Conservation (phyloP, 1,140 invertebrate species). For the Parasteatoda tepidariorum region DNA sequence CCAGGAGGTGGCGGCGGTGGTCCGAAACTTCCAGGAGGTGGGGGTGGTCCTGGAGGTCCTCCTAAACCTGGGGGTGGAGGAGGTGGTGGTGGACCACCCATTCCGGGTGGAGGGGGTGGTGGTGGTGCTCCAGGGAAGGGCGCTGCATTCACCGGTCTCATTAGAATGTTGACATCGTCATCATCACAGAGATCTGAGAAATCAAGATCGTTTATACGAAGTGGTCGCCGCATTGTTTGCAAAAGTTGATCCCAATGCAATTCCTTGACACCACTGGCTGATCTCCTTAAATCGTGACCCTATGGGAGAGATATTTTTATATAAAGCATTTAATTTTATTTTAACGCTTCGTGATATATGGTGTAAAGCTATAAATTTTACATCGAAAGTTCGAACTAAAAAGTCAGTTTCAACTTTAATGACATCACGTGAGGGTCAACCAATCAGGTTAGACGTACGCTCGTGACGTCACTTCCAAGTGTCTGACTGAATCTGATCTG, state of each 20-base stretch:
- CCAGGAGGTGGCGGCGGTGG: constrained; percentile 31
- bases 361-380: not conserved
- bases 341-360: not conserved
- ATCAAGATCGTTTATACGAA: constrained; percentile 94
- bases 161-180: constrained; percentile 72
- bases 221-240: constrained; percentile 81
- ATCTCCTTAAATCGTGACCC: constrained; percentile 37
- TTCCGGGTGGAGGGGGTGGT: constrained; percentile 63
- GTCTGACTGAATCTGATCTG: no score
- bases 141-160: constrained; percentile 38
- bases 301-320: not conserved
- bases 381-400: not conserved
- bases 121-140: constrained; percentile 61
- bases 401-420: not conserved
- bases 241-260: constrained; percentile 94
- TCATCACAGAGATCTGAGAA: constrained; percentile 89
- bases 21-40: constrained; percentile 19
- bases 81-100: constrained; percentile 68
- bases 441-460: no score
- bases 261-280: constrained; percentile 68
- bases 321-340: no score
- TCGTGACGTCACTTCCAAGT: no score
- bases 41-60: constrained; percentile 45
- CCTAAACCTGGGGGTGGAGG: constrained; percentile 63
- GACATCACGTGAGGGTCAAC: not conserved